Conservation (phyloP, 2,113 vertebrate genomes). For the Leucopsar rothschildi region DNA sequence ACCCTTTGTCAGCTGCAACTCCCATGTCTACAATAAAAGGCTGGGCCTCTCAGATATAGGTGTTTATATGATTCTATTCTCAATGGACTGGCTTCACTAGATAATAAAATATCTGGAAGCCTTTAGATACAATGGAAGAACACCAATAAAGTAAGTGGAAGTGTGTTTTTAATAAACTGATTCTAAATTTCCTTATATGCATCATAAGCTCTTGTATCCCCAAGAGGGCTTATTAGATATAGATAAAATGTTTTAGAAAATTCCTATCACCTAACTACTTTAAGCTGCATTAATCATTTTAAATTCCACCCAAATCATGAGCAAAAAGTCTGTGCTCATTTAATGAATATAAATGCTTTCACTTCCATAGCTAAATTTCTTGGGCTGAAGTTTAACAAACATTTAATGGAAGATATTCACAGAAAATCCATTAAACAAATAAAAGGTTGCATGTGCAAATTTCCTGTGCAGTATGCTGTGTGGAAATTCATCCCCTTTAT, state of each 20-base stretch:
- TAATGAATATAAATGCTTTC: conserved; percentile 65
- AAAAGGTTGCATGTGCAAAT: conserved; percentile 39
- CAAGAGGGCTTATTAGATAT: conserved; percentile 60
- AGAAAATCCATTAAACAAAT: conserved; percentile 63
- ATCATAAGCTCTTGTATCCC: conserved; percentile 56
- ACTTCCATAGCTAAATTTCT: conserved; percentile 47
- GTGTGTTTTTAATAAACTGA: conserved; percentile 63
- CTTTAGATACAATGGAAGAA: conserved; percentile 14
- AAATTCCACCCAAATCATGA: conserved; percentile 58
- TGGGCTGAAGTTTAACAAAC: conserved; percentile 53
- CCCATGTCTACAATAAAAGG: not conserved
- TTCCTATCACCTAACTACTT: conserved; percentile 49
- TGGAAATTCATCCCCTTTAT: conserved; percentile 36
- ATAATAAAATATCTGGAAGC: not conserved
- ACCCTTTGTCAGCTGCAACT: not conserved
- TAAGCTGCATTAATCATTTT: conserved; percentile 66
- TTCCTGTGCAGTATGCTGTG: conserved; percentile 5
- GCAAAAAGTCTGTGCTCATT: conserved; percentile 38
- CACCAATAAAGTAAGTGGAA: conserved; percentile 34
- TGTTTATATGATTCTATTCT: not conserved
- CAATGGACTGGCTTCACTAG: not conserved
- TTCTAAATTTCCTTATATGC: conserved; percentile 35
- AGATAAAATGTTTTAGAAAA: conserved; percentile 64
- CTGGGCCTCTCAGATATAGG: not conserved
- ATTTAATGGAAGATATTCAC: conserved; percentile 15